Conservation (phyloP, 2,888 invertebrate species). For the Aphodius sticticus region DNA sequence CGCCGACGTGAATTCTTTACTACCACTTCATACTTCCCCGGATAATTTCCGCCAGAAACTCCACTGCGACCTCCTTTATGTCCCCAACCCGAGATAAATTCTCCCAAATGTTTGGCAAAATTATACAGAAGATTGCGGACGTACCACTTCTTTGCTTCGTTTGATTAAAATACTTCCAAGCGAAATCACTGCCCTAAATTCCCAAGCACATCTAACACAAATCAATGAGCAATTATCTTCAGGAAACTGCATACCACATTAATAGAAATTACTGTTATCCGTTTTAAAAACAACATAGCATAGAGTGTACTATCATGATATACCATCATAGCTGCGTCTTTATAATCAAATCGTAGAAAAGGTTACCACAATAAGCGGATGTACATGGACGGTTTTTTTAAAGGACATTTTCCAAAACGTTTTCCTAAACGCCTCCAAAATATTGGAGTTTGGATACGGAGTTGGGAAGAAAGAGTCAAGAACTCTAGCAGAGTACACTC, state of each 20-base stretch:
- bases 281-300: background rate
- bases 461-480: too few relatives aligned
- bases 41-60: slow-evolving; percentile 12
- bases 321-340: too few relatives aligned
- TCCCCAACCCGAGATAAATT: slow-evolving; percentile 21
- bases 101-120: slow-evolving; percentile 21
- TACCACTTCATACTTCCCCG: slow-evolving; percentile 23
- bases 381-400: too few relatives aligned
- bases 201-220: background rate
- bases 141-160: slow-evolving; percentile 4
- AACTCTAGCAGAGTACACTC: too few relatives aligned
- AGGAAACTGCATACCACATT: background rate
- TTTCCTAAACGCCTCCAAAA: too few relatives aligned
- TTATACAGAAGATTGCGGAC: slow-evolving; percentile 7
- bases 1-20: slow-evolving; percentile 21
- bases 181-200: background rate
- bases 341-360: too few relatives aligned
- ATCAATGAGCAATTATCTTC: background rate
- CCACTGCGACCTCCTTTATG: slow-evolving; percentile 23
- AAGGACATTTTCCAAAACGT: too few relatives aligned
- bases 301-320: too few relatives aligned
- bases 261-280: background rate
- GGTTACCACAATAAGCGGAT: too few relatives aligned
- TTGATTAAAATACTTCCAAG: background rate
- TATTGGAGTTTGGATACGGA: too few relatives aligned